Conservation (phyloP, 2,888 invertebrate species). For the Spilosoma lubricipeda region DNA sequence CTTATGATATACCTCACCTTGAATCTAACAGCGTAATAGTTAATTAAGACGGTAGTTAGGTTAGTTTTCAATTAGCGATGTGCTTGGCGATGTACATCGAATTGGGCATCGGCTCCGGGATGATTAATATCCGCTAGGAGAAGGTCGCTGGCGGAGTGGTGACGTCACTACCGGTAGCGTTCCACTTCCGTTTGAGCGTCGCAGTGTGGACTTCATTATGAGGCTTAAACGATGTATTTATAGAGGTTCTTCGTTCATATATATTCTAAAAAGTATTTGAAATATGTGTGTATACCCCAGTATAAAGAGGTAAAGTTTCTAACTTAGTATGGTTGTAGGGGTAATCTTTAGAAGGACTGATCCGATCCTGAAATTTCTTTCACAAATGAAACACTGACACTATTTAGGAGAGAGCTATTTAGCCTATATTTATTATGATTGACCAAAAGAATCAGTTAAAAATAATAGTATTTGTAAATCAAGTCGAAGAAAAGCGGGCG, state of each 20-base stretch:
- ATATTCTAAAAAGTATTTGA: background rate
- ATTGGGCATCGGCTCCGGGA: slow-evolving; percentile 64
- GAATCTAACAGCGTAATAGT: slow-evolving; percentile 11
- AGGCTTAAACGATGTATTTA: slow-evolving; percentile 34
- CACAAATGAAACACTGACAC: no score
- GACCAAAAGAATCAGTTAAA: no score
- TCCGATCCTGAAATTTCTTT: no score
- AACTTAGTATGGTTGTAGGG: no score
- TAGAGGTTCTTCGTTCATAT: background rate
- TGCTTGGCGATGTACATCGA: slow-evolving; percentile 48
- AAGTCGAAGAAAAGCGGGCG: no score
- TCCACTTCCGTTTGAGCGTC: slow-evolving; percentile 75
- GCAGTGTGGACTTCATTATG: slow-evolving; percentile 63
- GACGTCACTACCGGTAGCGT: slow-evolving; percentile 81
- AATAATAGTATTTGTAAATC: no score
- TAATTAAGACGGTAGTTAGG: slow-evolving; percentile 22
- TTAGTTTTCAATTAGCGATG: slow-evolving; percentile 70
- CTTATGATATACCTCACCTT: background rate
- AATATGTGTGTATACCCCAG: background rate
- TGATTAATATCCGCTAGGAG: slow-evolving; percentile 84
- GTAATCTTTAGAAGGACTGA: no score
- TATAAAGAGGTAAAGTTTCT: no score
- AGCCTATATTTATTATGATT: no score
- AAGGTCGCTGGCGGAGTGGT: slow-evolving; percentile 75
- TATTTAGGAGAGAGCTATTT: no score